Percentiles rank a stretch among this genome's conserved stretches.
Conservation (phyloP, 2,888 invertebrate genomes). For the Dorcus parallelipipedus region DNA sequence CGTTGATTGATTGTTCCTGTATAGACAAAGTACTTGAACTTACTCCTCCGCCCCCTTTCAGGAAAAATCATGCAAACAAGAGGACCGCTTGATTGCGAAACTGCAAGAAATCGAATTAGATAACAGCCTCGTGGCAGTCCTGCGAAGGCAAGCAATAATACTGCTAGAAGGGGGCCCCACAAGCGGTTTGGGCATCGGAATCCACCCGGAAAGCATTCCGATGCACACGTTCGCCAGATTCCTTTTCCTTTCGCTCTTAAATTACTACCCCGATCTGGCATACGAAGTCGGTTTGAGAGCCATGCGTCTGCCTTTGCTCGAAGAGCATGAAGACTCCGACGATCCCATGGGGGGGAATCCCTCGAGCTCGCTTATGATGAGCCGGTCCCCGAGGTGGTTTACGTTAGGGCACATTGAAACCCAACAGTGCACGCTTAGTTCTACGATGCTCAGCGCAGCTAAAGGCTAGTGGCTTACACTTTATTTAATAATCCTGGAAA, state of each 20-base stretch:
- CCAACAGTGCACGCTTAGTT: slow-evolving; percentile 75
- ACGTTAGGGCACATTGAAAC: slow-evolving; percentile 77
- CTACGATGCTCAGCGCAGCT: slow-evolving; percentile 70
- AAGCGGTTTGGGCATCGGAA: slow-evolving; percentile 70
- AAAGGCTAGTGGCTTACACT: slow-evolving; percentile 51
- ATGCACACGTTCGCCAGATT: slow-evolving; percentile 82
- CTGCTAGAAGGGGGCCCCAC: slow-evolving; percentile 74
- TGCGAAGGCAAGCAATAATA: slow-evolving; percentile 65
- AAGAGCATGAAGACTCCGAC: slow-evolving; percentile 65
- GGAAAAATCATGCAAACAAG: slow-evolving; percentile 69
- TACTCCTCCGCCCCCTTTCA: slow-evolving; percentile 30
- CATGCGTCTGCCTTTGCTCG: slow-evolving; percentile 75
- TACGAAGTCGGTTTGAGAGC: slow-evolving; percentile 76
- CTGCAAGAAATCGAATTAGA: slow-evolving; percentile 76
- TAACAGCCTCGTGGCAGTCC: slow-evolving; percentile 64
- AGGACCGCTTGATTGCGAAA: slow-evolving; percentile 72
- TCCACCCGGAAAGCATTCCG: slow-evolving; percentile 78
- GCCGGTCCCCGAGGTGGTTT: slow-evolving; percentile 71
- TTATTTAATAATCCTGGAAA: background rate
- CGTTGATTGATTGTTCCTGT: too few relatives aligned
- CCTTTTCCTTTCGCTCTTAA: slow-evolving; percentile 72
- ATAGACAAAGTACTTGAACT: too few relatives aligned
- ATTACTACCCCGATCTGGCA: slow-evolving; percentile 73
- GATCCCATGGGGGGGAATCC: slow-evolving; percentile 54
- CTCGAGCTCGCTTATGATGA: slow-evolving; percentile 54